Base-by-base conservation (phyloP, 2,888 invertebrate genomes). In the Drosophila neutralis region DNA sequence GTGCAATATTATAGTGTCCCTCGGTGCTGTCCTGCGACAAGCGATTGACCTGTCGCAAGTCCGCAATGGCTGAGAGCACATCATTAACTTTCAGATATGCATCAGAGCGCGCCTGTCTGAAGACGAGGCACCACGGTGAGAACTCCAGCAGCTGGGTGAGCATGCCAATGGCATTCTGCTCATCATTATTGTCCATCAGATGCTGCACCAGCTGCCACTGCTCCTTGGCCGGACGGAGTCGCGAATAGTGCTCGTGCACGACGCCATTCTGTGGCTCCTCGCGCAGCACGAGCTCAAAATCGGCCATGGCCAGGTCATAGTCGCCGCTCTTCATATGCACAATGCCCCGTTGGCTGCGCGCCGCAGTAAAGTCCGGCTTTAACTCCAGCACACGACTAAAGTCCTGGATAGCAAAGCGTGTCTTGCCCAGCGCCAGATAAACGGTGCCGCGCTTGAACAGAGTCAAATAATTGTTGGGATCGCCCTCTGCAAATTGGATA, bases 391-490 rank as follows among this genome's bases (percentile, higher is more conserved):
- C 99, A 93, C 95, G 96, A 83, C 97, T 97, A 83, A 99, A 96
- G 94, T 99, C 99, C 87, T 97, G 96, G 40, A 99, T 94, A 0
- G 99, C 99, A 91, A 98, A 97, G 92, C 98, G 98, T 0, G 98
- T 97, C 94, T 98, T 98, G 56, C 98, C 98, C 83, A 99, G 94
- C 11, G 99, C 99, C 91, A 99, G 95, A 93, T 98, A 99, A 1
- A 98, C 98, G 1, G 99, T 98, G 52, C 98, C 99, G 86, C 99
- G 94, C 93, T 98, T 97, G 93, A 98, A 99, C 92, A 98, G 97
- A 60, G 98, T 98, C 93, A 99, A 95, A 93, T 99, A 99, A 94
- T 99, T 99, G 79, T 95, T 95, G 45, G 98, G 98, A 93, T 99
- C 99, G 18, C 97, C 97, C 94, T 99, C 99, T 98, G 66, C 0